Conservation (phyloP, 2,888 invertebrate genomes). For the Papilio elwesi region DNA sequence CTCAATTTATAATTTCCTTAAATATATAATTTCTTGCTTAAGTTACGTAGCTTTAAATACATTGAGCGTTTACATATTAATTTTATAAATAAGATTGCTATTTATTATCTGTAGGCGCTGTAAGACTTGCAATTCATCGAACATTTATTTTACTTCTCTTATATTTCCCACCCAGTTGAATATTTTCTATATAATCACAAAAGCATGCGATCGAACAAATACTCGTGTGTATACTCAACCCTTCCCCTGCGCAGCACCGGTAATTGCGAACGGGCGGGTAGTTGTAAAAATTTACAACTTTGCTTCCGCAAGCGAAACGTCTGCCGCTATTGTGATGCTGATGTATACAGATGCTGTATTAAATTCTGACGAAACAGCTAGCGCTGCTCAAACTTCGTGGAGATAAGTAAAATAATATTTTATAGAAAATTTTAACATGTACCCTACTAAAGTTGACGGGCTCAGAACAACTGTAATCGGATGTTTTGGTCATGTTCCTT, state of each 20-base stretch:
- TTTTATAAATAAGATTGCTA: not conserved
- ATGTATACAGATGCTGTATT: constrained; percentile 58
- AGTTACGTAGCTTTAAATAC: too few relatives aligned
- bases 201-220: not conserved
- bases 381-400: constrained; percentile 60
- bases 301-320: constrained; percentile 69
- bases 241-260: constrained; percentile 55
- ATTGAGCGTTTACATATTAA: not conserved
- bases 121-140: not conserved
- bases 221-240: constrained; percentile 45
- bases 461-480: too few relatives aligned
- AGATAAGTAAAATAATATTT: not conserved
- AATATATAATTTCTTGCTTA: too few relatives aligned
- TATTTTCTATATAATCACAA: constrained; percentile 25
- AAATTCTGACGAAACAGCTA: constrained; percentile 60
- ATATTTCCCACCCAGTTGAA: not conserved
- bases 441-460: too few relatives aligned
- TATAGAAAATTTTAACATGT: not conserved
- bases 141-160: not conserved
- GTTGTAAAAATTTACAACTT: constrained; percentile 81
- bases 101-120: constrained; percentile 3
- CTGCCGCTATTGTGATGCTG: constrained; percentile 74
- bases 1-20: too few relatives aligned
- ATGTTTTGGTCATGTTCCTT: too few relatives aligned
- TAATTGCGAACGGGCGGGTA: constrained; percentile 62